Base-by-base conservation (phyloP, 2,888 invertebrate species). In the Leptinotarsa tumamoca region DNA sequence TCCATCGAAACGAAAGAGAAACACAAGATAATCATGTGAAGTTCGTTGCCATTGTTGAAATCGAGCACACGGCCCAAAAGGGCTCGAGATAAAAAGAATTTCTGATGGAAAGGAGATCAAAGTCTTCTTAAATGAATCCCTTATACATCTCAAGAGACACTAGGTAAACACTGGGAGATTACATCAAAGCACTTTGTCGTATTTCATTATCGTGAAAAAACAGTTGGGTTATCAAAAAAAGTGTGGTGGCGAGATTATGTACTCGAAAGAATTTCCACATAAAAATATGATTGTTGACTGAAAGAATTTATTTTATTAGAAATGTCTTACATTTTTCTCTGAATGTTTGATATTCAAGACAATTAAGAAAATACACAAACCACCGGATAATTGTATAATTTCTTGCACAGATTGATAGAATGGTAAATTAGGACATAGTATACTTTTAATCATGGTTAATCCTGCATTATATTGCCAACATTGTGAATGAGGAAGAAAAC, bases 131-230 rank as follows among this genome's bases (percentile, higher is more conserved):
- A 74, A 63, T 71, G 74, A 74, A 74, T 74, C 71, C 74, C 68
- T 71, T 68, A 68, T 56, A 71, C 71, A 71, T 71, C 68, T 68
- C 71, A 67, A 67, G 52, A 71, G 71, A 71, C 71, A 68, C 67
- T 74, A 74, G 71, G 74, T 74, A 71, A 76, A 76, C 76, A 76
- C 63, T 71, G 61, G 73, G 67, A 73, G 76, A 76, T 76, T 73
- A 76, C 73, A 76, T 76, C 76, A 76, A 76, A 76, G 76, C 68
- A 73, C 76, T 70, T 71, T 49, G 61, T 50, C 70, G 66, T 72
- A 72, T 75, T 72, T 72, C 68, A 72, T 75, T 66, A 68, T 66
- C 72, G 69, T 56, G 56, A 18, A 63, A 72, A 69, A 75, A 71
- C 17, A 63, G 63, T 63, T 10, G 63, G 43, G 43, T n/a, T 63